Evolutionary conservation across 2,888 invertebrate species (phyloP).

Genomic region (Epistrophe eligans): DNA sequence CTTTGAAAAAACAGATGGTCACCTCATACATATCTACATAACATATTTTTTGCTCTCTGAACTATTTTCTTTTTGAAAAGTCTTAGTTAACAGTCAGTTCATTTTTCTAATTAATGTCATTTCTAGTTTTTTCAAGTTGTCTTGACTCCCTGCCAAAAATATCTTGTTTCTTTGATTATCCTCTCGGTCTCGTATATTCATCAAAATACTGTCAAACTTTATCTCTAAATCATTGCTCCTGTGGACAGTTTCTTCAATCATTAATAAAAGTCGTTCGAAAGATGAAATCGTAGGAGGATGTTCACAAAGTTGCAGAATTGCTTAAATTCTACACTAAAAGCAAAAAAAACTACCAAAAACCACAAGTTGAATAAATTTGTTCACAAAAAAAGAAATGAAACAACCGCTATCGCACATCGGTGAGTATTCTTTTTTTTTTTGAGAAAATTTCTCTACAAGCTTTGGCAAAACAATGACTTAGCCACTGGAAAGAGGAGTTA

Average conservation of each 20-base stretch:
- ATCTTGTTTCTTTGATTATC: not conserved
- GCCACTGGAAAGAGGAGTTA: conserved; percentile 1
- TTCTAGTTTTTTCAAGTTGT: not conserved
- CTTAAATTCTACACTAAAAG: not conserved
- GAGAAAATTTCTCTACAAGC: conserved; percentile 11
- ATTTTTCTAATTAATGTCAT: conserved; percentile 13
- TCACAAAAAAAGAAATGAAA: conserved; percentile 6
- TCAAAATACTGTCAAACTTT: not conserved
- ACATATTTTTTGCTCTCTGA: not conserved
- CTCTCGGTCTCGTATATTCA: not conserved
- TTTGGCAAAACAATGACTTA: conserved; percentile 16
- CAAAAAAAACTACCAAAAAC: not conserved
- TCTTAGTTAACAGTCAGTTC: not conserved
- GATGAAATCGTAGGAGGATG: conserved; percentile 5
- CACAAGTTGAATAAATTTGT: conserved; percentile 33
- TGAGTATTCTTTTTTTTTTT: not conserved
- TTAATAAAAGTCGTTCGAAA: conserved; percentile 22
- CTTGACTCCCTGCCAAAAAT: not conserved
- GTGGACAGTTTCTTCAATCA: conserved; percentile 3
- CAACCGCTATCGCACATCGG: not conserved
- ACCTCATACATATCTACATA: not conserved
- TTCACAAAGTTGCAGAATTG: conserved; percentile 4
- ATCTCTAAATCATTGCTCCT: not conserved
- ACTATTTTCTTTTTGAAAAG: not conserved
- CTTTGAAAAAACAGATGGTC: not conserved